Conservation (phyloP, 2,113 vertebrate species). For the Colaptes auratus region DNA sequence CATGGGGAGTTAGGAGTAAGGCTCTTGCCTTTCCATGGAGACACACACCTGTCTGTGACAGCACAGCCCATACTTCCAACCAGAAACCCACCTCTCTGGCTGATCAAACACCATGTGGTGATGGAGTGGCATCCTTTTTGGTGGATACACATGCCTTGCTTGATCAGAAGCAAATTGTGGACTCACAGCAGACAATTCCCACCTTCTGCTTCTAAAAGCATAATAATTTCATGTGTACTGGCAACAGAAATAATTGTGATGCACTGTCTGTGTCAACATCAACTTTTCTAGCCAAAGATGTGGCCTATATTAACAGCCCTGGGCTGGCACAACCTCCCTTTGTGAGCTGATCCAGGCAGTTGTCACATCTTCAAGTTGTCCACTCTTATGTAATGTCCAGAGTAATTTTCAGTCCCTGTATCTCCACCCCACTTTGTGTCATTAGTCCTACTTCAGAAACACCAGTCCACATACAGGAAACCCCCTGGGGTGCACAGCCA, state of each 20-base stretch:
- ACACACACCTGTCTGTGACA: not conserved
- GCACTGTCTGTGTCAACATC: not conserved
- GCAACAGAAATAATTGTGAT: not conserved
- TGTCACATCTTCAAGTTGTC: not conserved
- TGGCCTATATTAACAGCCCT: not conserved
- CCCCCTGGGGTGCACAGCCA: fast-evolving
- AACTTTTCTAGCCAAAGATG: not conserved
- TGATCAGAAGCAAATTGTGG: not conserved
- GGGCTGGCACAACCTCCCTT: not conserved
- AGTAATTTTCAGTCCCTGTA: not conserved
- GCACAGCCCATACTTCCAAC: not conserved
- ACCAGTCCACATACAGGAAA: not conserved
- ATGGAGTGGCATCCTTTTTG: not conserved
- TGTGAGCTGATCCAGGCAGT: fast-evolving
- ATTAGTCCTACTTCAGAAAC: not conserved
- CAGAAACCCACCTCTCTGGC: not conserved
- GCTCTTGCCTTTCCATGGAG: not conserved
- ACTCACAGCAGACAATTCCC: not conserved
- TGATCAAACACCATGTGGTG: fast-evolving
- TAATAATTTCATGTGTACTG: not conserved
- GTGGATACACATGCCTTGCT: fast-evolving
- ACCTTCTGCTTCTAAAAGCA: not conserved
- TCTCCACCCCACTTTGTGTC: not conserved
- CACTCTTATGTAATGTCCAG: not conserved
- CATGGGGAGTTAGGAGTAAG: not conserved